Base-by-base conservation (phyloP, 23 tunicate genomes). In the Clavelina lepadiformis region DNA sequence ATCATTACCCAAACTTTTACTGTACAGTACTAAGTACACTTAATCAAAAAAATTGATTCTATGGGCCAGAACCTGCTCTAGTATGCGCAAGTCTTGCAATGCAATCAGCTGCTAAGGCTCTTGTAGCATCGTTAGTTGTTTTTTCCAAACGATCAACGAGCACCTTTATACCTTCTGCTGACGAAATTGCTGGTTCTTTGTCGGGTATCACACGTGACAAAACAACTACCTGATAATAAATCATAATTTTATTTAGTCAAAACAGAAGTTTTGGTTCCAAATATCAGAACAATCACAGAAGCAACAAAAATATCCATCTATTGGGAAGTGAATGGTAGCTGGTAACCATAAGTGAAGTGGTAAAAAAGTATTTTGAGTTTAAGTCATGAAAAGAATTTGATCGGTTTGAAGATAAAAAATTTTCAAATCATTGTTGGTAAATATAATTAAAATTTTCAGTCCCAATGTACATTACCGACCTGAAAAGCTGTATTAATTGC, bases 131-230 rank as follows among this genome's bases (percentile, higher is more conserved):
- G 36, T 27, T 13, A 28, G 71, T 46, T 1, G 95, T n/a, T 29
- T 25, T 64, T 35, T 78, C 73, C 1, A 86, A 54, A 5, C 82
- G 68, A 36, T 51, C 65, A 5, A 86, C 71, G 0, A 86, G 35
- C 11, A 65, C 51, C 52, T 86, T 86, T 1, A 86, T 86, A 23
- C 84, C 95, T 30, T 70, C 63, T 29, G 95, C 85, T 6, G 95
- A 77, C 1, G 95, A 86, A 5, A 63, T n/a, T 1, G 95, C 95
- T 2, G 95, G 95, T 36, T 86, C 95, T 35, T 77, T 72, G 62
- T 86, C 95, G n/a, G 95, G 95, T 3, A 86, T 86, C 11, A 86
- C 78, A 7, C 95, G 63, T 5, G 95, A 86, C 63, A 86, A 33
- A 1, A 86, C 95, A 18, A 85, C 94, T 13, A 62, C 74, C 94